These are phyloP conservation scores for Bos indicus DNA, from an alignment of 2,113 vertebrate genomes.

Conservation along the genomic window DNA sequence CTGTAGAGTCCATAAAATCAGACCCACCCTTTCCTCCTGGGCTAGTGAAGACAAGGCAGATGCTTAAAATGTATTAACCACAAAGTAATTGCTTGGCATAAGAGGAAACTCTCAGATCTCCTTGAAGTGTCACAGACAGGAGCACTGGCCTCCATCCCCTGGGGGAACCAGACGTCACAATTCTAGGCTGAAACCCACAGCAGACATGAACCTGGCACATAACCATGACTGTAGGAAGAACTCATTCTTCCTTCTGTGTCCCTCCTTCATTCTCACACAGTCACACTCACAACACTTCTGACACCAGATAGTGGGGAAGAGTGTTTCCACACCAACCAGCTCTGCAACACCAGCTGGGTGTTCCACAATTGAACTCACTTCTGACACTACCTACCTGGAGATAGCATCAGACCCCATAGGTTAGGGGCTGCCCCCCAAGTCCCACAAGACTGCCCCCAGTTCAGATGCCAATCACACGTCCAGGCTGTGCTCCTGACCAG, in stretches of 20 bases:
- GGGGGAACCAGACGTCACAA: not conserved
- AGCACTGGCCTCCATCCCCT: not conserved
- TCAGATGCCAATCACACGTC: not conserved
- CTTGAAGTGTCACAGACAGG: not conserved
- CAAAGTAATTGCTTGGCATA: not conserved
- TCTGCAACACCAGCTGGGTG: not conserved
- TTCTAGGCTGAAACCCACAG: not conserved
- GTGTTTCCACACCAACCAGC: not conserved
- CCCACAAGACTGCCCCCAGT: not conserved
- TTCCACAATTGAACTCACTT: not conserved
- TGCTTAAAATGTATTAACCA: not conserved
- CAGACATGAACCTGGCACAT: not conserved
- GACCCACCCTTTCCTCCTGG: not conserved
- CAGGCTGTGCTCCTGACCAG: not conserved
- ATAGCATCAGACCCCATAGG: not conserved
- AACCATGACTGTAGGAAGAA: not conserved
- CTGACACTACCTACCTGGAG: not conserved
- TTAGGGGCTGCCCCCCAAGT: not conserved
- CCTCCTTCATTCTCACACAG: not conserved
- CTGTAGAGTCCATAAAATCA: not conserved
- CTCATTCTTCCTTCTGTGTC: not conserved
- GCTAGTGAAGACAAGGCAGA: not conserved
- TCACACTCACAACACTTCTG: not conserved
- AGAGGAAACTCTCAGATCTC: not conserved
- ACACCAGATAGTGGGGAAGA: not conserved